These are phyloP conservation scores for Chamaea fasciata DNA, from an alignment of 2,113 vertebrate genomes.

Conservation along the genomic window DNA sequence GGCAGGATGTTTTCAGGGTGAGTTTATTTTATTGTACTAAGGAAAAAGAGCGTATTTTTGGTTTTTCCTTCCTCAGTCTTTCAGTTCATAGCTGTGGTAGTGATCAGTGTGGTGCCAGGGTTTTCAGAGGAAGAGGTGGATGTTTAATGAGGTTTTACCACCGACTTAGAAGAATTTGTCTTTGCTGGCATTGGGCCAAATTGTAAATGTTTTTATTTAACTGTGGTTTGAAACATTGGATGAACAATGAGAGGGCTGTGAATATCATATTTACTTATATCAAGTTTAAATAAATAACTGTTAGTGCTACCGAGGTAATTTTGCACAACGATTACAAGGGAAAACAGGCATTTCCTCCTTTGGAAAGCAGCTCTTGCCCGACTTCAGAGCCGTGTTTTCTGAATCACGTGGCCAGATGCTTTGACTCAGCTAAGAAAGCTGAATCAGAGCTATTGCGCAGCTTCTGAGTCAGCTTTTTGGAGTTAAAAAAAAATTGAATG, in stretches of 20 bases:
- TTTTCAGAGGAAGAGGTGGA: neutral
- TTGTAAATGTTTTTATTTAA: conserved; percentile 7
- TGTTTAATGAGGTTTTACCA: neutral
- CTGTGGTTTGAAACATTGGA: neutral
- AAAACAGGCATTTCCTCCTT: conserved; percentile 38
- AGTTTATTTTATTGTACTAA: neutral
- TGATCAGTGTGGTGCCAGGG: neutral
- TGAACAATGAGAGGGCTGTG: neutral
- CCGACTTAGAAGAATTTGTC: neutral
- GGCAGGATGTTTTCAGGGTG: neutral
- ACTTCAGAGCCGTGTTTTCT: neutral
- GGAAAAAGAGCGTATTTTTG: neutral
- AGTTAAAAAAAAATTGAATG: neutral
- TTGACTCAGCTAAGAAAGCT: conserved; percentile 34
- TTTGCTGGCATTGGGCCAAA: neutral
- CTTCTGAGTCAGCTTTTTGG: conserved; percentile 48
- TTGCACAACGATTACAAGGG: neutral
- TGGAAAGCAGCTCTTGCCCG: neutral
- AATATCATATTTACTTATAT: neutral
- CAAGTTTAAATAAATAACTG: neutral
- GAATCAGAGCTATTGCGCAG: conserved; percentile 26
- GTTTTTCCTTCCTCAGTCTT: neutral
- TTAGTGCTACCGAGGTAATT: neutral
- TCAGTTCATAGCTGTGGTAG: neutral
- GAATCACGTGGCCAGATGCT: conserved; percentile 24